A percentile compares a stretch with the other conserved stretches of the same genome.
Evolutionary conservation across 2,888 invertebrate genomes (phyloP).

Genomic region (Heliconius cydno): DNA sequence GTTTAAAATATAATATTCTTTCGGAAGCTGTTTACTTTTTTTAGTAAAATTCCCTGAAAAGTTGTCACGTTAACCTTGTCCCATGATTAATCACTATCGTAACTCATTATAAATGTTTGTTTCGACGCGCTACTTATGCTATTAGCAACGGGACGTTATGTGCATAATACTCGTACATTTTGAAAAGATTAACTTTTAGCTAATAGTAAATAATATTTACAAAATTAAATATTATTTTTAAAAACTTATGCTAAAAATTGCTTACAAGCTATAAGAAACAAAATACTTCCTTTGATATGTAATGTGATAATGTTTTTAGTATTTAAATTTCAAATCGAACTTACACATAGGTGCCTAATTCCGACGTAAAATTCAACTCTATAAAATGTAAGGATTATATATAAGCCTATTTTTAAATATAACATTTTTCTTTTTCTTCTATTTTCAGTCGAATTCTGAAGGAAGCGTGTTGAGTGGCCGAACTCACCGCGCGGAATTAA

Average conservation of each 20-base stretch:
- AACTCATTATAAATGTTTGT: slow-evolving; percentile 15
- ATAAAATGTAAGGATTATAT: background rate
- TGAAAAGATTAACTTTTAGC: background rate
- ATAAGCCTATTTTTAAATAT: background rate
- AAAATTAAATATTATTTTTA: background rate
- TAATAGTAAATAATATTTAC: background rate
- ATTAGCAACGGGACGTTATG: slow-evolving; percentile 14
- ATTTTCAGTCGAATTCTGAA: too few relatives aligned
- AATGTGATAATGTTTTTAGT: background rate
- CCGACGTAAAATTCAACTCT: background rate
- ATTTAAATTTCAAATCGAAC: background rate
- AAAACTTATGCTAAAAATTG: background rate
- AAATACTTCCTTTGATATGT: background rate
- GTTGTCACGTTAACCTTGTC: slow-evolving; percentile 32
- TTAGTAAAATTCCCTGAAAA: background rate
- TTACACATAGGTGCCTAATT: background rate
- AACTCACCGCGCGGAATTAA: too few relatives aligned
- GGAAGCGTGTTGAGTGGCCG: too few relatives aligned
- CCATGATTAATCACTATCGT: slow-evolving; percentile 38
- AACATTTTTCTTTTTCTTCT: background rate
- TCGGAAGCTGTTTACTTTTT: background rate
- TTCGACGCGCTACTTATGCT: slow-evolving; percentile 13
- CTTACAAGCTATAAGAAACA: background rate
- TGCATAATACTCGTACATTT: slow-evolving; percentile 12
- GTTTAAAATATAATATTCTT: background rate